Evolutionary conservation across 2,888 invertebrate species (phyloP).

Genomic region (Cheilosia impressa): DNA sequence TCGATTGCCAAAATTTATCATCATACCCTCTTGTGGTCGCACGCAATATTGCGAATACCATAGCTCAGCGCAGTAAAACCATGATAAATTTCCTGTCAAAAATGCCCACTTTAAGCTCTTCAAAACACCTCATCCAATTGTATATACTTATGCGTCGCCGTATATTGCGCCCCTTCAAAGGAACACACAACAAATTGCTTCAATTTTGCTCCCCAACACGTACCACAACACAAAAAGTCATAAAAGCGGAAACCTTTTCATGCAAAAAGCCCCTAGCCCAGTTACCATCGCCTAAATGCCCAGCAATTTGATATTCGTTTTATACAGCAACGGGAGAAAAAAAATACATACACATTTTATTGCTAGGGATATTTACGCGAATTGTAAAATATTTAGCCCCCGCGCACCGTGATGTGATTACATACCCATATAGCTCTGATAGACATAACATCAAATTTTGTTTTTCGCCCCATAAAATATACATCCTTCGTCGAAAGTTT

Average conservation of each 20-base stretch:
- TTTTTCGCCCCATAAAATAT: conserved; percentile 53
- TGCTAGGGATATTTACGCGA: conserved; percentile 57
- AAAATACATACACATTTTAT: conserved; percentile 38
- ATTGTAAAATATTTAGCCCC: conserved; percentile 61
- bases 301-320: conserved; percentile 46
- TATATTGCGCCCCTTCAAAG: too few species aligned
- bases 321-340: background rate
- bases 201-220: conserved; percentile 28
- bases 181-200: conserved; percentile 25
- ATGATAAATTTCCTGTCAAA: background rate
- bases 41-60: too few species aligned
- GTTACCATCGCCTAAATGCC: conserved; percentile 42
- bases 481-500: conserved; percentile 23
- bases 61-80: background rate
- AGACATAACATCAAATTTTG: conserved; percentile 51
- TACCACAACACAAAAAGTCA: conserved; percentile 39
- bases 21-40: too few species aligned
- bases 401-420: conserved; percentile 49
- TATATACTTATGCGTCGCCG: background rate
- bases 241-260: conserved; percentile 54
- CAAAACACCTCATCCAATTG: conserved; percentile 9
- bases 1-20: too few species aligned
- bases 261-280: conserved; percentile 28
- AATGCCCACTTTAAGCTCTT: conserved; percentile 7
- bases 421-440: conserved; percentile 37